Conservation (phyloP, 2,113 vertebrate species). For the Chlorodrepanis virens region DNA sequence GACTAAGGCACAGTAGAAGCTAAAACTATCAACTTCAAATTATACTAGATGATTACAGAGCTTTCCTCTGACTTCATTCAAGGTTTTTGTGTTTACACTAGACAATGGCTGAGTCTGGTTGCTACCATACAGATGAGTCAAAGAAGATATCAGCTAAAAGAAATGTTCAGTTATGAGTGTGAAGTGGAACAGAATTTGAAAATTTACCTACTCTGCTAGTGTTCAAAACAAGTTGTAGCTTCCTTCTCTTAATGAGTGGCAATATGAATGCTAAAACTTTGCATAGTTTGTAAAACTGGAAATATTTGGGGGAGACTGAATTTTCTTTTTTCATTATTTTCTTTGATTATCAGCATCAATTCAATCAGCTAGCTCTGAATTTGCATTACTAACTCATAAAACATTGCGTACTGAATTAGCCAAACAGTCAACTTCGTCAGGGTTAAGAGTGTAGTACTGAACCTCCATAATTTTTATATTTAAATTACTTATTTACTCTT, state of each 20-base stretch:
- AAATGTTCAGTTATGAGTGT: background rate
- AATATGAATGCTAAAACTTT: background rate
- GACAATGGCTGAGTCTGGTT: background rate
- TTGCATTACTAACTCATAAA: background rate
- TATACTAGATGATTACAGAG: background rate
- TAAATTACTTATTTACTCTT: background rate
- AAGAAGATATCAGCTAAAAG: background rate
- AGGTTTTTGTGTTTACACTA: background rate
- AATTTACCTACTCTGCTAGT: background rate
- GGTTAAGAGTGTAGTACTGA: background rate
- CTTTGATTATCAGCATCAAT: background rate
- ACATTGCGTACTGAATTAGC: fast-evolving
- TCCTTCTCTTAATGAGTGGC: background rate
- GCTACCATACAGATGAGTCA: background rate
- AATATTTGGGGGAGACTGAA: background rate
- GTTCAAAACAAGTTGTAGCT: background rate
- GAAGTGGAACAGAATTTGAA: background rate
- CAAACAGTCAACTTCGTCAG: background rate
- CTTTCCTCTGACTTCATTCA: background rate
- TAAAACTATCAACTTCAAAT: background rate
- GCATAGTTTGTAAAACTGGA: background rate
- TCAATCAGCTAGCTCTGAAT: background rate
- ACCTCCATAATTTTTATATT: background rate
- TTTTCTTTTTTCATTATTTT: background rate
- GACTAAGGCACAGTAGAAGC: background rate